phyloP scores from a whole-genome alignment of 2,888 invertebrate genomes.

The Pedicia rivosa region DNA sequence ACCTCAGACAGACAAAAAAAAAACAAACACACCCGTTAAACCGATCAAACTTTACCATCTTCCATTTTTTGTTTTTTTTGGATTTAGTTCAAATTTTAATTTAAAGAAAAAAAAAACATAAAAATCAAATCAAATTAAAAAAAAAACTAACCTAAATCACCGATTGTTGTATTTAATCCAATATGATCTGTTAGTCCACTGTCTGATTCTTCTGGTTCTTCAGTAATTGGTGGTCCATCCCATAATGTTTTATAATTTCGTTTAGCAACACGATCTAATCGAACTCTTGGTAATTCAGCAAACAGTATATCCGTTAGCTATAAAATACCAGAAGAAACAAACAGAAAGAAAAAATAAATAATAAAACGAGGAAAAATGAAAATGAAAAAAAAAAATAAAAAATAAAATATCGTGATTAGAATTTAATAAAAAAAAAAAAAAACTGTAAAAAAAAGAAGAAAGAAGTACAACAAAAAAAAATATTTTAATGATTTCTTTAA shows the following conservation, averaged over 20 bases:
- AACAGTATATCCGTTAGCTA: slow-evolving; percentile 29
- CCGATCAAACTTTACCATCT: too few relatives aligned
- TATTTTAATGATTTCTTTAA: too few relatives aligned
- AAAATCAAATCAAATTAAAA: neutral
- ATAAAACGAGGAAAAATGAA: too few relatives aligned
- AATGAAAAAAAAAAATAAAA: too few relatives aligned
- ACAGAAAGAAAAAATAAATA: slow-evolving; percentile 5
- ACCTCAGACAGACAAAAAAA: too few relatives aligned
- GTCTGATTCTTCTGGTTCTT: slow-evolving; percentile 39
- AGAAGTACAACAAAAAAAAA: slow-evolving; percentile 5
- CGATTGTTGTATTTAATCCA: slow-evolving; percentile 29
- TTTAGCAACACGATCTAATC: slow-evolving; percentile 50
- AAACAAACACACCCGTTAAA: too few relatives aligned
- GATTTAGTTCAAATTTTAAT: too few relatives aligned
- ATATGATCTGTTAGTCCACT: slow-evolving; percentile 19
- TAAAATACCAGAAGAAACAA: slow-evolving; percentile 3
- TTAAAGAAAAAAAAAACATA: too few relatives aligned
- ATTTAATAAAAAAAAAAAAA: slow-evolving; percentile 1
- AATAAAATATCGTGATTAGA: neutral
- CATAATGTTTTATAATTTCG: slow-evolving; percentile 34
- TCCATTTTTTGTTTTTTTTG: too few relatives aligned
- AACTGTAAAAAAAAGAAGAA: neutral
- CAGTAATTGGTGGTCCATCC: slow-evolving; percentile 40
- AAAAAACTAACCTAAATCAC: slow-evolving; percentile 27
- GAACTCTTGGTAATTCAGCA: slow-evolving; percentile 39